phyloP scores from a whole-genome alignment of 2,888 invertebrate species.

The Cheilosia vulpina region DNA sequence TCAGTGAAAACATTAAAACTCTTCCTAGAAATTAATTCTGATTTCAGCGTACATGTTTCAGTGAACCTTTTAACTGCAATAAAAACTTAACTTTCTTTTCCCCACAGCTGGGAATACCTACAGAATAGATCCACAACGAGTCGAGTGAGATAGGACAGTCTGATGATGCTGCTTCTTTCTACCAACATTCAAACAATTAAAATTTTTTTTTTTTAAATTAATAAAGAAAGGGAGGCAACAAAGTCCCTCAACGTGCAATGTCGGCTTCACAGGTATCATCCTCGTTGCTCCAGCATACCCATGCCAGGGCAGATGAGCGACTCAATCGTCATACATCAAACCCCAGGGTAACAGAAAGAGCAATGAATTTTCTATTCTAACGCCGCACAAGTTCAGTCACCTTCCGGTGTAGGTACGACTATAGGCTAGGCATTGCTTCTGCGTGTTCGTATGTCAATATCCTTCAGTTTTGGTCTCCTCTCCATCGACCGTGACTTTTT shows the following conservation, averaged over 20 bases:
- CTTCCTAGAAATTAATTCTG: not conserved
- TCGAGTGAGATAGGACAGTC: not conserved
- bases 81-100: not conserved
- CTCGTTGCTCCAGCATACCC: not conserved
- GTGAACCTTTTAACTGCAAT: not conserved
- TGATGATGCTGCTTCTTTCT: not conserved
- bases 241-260: not conserved
- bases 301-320: not conserved
- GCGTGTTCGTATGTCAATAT: conserved; percentile 44
- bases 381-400: conserved; percentile 52
- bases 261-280: not conserved
- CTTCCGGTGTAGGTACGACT: not conserved
- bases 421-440: not conserved
- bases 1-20: not conserved
- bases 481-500: conserved; percentile 10
- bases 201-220: not conserved
- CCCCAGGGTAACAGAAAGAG: conserved; percentile 2
- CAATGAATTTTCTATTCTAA: conserved; percentile 14
- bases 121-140: not conserved
- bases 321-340: not conserved
- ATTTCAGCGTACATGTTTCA: not conserved
- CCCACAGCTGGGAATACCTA: not conserved
- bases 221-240: not conserved
- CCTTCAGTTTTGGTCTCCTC: not conserved
- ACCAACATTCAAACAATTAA: not conserved